Percentiles rank a stretch among this genome's conserved stretches.
These are phyloP conservation scores for Camarhynchus parvulus DNA, from an alignment of 2,113 vertebrate genomes.

Conservation along the genomic window DNA sequence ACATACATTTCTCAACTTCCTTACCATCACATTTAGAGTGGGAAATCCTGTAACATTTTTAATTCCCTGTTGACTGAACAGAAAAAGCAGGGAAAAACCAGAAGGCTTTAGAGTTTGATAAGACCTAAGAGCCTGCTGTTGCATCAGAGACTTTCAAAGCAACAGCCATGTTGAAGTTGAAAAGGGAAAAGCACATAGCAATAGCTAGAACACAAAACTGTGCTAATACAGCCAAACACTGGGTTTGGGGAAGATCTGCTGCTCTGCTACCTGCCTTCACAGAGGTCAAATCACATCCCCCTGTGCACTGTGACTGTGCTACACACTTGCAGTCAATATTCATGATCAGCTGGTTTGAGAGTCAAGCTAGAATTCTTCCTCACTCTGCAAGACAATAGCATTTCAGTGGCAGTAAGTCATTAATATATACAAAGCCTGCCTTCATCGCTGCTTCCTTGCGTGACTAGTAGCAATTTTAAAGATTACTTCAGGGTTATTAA, in stretches of 20 bases:
- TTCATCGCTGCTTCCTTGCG: neutral
- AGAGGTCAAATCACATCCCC: accelerated
- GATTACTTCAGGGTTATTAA: neutral
- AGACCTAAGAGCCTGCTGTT: neutral
- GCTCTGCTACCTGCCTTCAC: neutral
- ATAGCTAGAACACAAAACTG: neutral
- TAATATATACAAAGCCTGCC: neutral
- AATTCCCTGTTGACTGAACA: neutral
- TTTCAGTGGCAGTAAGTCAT: neutral
- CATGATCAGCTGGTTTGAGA: neutral
- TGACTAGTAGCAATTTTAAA: neutral
- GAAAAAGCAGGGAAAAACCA: neutral
- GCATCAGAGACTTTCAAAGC: neutral
- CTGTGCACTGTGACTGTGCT: accelerated
- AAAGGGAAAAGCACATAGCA: neutral
- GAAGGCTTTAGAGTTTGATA: neutral
- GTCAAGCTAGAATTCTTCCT: neutral
- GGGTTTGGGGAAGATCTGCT: neutral
- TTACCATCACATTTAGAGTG: neutral
- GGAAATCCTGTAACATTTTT: neutral
- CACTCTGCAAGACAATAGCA: neutral
- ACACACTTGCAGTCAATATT: neutral
- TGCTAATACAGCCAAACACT: neutral
- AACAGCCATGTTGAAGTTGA: neutral
- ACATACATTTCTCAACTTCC: neutral